Base-by-base conservation (phyloP, 2,888 invertebrate genomes). In the Metacarcinus magister region DNA sequence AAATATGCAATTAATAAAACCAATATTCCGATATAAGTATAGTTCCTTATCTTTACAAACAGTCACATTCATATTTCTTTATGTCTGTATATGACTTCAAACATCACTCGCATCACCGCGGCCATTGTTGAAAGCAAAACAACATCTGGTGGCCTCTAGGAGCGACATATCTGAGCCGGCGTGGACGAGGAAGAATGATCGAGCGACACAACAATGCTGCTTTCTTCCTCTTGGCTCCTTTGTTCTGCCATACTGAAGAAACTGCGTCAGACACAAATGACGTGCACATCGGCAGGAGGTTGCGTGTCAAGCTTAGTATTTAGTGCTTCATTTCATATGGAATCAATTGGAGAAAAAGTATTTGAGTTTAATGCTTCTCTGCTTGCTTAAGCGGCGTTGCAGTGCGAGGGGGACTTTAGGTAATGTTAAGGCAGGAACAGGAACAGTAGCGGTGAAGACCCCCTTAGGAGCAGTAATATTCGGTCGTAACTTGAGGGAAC, bases 401-500 rank as follows among this genome's bases (percentile, higher is more conserved):
- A 19, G 67, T 67, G 67, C n/a, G n/a, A 7, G 23, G 3, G 67
- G n/a, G n/a, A n/a, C n/a, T 67, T 67, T n/a, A n/a, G n/a, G 8
- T 67, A 67, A 23, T 67, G n/a, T 67, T 5, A 67, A 67, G n/a
- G n/a, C 67, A 67, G 23, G 67, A 67, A 67, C n/a, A 67, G 67
- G n/a, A 67, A 2, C 67, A 67, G 67, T 67, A 67, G 67, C 67
- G 67, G n/a, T 16, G n/a, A 67, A n/a, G 67, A 67, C 67, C 16
- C 67, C 67, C n/a, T 67, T n/a, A 23, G 67, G 67, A 23, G 67
- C 67, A 67, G 67, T 67, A 67, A 67, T 67, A 23, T 23, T 67
- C 67, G n/a, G 67, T 67, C 67, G 67, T 67, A 67, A 67, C 23
- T 67, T n/a, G 67, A 23, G 67, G 67, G 67, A 67, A 67, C 67